phyloP scores from a whole-genome alignment of 2,113 vertebrate genomes.

The Ceyx margarethae region DNA sequence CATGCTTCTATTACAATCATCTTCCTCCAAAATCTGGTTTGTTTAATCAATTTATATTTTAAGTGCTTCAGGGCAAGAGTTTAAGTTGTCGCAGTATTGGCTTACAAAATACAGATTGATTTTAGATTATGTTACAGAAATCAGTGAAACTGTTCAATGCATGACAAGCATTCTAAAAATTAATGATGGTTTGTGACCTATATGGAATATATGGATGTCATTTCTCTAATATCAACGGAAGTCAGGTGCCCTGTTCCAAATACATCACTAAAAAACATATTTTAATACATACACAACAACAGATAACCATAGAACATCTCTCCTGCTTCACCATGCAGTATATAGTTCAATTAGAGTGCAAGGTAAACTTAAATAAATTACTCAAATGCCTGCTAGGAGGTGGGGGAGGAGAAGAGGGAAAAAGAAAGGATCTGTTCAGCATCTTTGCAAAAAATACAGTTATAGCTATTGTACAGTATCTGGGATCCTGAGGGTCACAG shows the following conservation, averaged over 20 bases:
- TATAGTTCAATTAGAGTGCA: not conserved
- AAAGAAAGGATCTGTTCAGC: not conserved
- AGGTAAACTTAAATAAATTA: not conserved
- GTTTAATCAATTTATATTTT: not conserved
- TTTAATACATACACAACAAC: not conserved
- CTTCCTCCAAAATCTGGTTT: not conserved
- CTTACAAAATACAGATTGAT: not conserved
- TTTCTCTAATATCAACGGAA: not conserved
- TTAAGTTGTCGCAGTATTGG: not conserved
- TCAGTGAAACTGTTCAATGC: not conserved
- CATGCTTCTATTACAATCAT: not conserved
- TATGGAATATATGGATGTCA: not conserved
- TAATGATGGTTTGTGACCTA: not conserved
- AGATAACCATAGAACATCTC: not conserved
- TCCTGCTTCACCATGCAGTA: not conserved
- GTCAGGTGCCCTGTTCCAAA: not conserved
- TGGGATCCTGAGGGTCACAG: not conserved
- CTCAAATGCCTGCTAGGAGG: not conserved
- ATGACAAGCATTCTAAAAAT: not conserved
- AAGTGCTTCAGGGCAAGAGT: not conserved
- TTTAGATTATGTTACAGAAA: not conserved
- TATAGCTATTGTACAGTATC: not conserved
- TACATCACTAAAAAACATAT: not conserved
- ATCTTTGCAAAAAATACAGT: not conserved
- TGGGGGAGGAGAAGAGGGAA: not conserved